Conservation (phyloP, 92 coral and sea anemone species). For the Parazoanthus darwini region DNA sequence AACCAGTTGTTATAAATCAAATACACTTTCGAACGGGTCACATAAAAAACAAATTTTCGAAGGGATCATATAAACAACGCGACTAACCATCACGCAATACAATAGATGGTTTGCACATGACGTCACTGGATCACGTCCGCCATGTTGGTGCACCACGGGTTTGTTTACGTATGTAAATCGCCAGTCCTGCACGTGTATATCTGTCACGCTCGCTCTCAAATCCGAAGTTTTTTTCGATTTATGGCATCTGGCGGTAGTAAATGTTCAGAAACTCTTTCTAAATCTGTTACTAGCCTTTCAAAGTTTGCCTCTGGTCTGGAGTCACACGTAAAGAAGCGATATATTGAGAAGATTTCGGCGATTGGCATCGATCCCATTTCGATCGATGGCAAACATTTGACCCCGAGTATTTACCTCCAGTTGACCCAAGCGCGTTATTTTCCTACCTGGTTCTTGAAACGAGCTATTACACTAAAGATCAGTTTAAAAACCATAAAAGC, state of each 20-base stretch:
- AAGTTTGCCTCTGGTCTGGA: slow-evolving; percentile 22
- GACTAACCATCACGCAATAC: too few relatives aligned
- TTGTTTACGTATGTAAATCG: slow-evolving; percentile 11
- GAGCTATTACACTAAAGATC: slow-evolving; percentile 13
- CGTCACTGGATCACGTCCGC: slow-evolving; percentile 38
- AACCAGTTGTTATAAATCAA: too few relatives aligned
- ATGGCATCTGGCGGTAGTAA: background rate
- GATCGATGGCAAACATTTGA: slow-evolving; percentile 25
- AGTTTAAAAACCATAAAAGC: slow-evolving; percentile 14
- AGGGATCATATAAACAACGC: too few relatives aligned
- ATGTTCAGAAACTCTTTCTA: background rate
- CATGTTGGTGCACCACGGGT: slow-evolving; percentile 37
- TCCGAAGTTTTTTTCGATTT: background rate
- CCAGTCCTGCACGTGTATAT: slow-evolving; percentile 15
- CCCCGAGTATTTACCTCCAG: slow-evolving; percentile 17
- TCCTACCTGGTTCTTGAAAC: slow-evolving; percentile 25
- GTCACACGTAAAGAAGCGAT: slow-evolving; percentile 22
- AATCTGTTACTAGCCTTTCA: slow-evolving; percentile 24
- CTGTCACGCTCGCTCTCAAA: slow-evolving; percentile 19
- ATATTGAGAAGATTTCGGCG: slow-evolving; percentile 24
- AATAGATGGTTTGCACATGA: slow-evolving; percentile 15
- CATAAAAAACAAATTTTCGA: too few relatives aligned
- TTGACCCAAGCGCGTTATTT: background rate
- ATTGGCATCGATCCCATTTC: slow-evolving; percentile 17
- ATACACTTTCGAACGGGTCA: too few relatives aligned